These are phyloP conservation scores for Rapana venosa DNA, from an alignment of 2,888 invertebrate genomes.

Conservation along the genomic window DNA sequence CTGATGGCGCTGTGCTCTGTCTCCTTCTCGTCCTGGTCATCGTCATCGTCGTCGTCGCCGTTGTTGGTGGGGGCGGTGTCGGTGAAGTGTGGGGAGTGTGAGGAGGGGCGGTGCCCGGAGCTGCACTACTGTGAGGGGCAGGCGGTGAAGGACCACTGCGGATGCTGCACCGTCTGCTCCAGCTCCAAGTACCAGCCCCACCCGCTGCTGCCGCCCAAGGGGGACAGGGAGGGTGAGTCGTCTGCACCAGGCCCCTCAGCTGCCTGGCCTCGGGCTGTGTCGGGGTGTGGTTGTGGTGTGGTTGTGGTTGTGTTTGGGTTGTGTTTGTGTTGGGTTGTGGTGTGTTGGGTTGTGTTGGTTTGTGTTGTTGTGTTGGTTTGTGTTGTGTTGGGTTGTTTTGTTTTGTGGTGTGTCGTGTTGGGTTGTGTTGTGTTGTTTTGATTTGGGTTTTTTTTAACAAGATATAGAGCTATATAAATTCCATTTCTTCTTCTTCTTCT, in stretches of 20 bases:
- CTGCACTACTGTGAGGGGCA: slow-evolving; percentile 66
- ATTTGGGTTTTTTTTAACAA: too few species aligned
- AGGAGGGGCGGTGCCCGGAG: slow-evolving; percentile 61
- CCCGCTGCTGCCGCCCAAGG: slow-evolving; percentile 44
- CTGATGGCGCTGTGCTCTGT: background rate
- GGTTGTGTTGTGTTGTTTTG: too few species aligned
- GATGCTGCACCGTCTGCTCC: slow-evolving; percentile 69
- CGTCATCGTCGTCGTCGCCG: background rate
- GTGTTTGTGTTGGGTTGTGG: slow-evolving; percentile 10
- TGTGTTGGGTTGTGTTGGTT: background rate
- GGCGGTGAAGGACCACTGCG: slow-evolving; percentile 68
- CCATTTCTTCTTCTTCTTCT: background rate
- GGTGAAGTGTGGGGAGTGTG: slow-evolving; percentile 53
- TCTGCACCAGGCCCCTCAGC: too few species aligned
- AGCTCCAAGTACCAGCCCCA: slow-evolving; percentile 64
- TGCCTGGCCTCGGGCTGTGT: background rate
- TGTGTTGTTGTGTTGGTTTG: background rate
- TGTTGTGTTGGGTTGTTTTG: too few species aligned
- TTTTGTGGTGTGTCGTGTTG: too few species aligned
- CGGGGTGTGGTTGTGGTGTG: background rate
- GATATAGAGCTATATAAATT: too few species aligned
- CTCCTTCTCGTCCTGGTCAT: background rate
- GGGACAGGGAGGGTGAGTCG: slow-evolving; percentile 43
- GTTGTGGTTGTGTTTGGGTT: background rate
- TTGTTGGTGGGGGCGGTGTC: slow-evolving; percentile 9